Base-by-base conservation (phyloP, 1,140 invertebrate species). In the Pseudachorutes palmiensis region DNA sequence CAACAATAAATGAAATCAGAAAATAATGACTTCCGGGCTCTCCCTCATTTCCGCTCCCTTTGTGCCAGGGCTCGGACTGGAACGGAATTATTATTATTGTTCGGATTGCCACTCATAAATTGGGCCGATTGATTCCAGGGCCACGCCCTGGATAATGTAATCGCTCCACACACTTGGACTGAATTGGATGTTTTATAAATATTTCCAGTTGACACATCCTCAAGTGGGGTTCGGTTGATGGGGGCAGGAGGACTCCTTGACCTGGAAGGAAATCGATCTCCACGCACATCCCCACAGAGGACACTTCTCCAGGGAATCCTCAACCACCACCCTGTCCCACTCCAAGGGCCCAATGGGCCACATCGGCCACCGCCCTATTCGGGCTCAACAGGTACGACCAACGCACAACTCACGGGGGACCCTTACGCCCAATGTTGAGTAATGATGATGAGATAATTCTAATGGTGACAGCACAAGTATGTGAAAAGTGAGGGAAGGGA, bases 281-380 rank as follows among this genome's bases (percentile, higher is more conserved):
- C 70, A 30, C 65, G 71, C 45, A 72, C 71, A 24, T 72, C 73
- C 26, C 73, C 74, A 64, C 73, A 72, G 41, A 58, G 72, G 71
- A 75, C 78, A 76, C 80, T 86, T 32, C 79, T 86, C 29, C 84
- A 85, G 70, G 84, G 83, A 12, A 84, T 86, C 58, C 76, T 85
- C 22, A 83, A 81, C 65, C 82, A 83, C 74, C 82, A 83, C 74
- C 80, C 79, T 65, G 69, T 24, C 51, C 68, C 65, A 24, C 60
- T 71, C 60, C 73, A 74, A 71, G 68, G 60, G 58, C 65, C 65
- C 16, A 71, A 69, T 67, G 72, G 72, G 22, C 70, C 71, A 45
- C 72, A 72, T 32, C 41, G 70, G 65, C 70, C 65, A 49, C 65
- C 70, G 33, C 69, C 66, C 33, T 74, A 74, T 61, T 67, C 70